Evolutionary conservation across 1,140 invertebrate genomes (phyloP), one percentile per base, ranked within the genome.

Genomic region (Drosophila novamexicana): DNA sequence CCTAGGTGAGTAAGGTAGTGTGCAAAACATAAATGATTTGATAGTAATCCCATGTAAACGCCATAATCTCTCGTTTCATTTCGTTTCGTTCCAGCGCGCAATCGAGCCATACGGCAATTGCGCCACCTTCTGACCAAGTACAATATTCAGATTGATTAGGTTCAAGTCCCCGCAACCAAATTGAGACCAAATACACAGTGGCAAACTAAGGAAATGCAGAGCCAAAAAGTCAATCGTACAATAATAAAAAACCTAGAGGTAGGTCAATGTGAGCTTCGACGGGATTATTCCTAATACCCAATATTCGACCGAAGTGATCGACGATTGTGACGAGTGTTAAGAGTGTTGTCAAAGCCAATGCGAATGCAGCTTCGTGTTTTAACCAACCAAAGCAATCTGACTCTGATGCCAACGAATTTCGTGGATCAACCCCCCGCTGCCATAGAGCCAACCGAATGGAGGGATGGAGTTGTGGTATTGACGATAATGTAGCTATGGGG

Each of bases 1-100:
- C 22, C 44, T 58, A 29, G 81, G 81, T 84, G 14, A 68, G 80
- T 62, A 4, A 29, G 22, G 22, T 29, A 29, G 22, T 29, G 22
- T 29, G 22, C 22, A 4, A 29, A 29, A 29, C 3, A 29, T 29
- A 5, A 29, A 29, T 29, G 4, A 29, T 5, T 4, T 29, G 22
- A 29, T 29, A 29, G 5, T 29, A 29, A 29, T 29, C 22, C 22
- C 22, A 29, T 29, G 22, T 29, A 29, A 29, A 29, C 22, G 22
- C 22, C 22, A 5, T 5, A 29, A 29, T 29, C 22, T 29, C 22
- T 29, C 22, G 22, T 22, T 22, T 29, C 22, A 4, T 22, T 22
- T 22, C 22, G 22, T 67, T 16, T 0, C 12, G 7, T 49, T 45
- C 0, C 32, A 73, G 70, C 70, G 6, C 64, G 64, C 10, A 68